Percentiles rank a stretch among this genome's conserved stretches.
Conservation (phyloP, 1,140 invertebrate genomes). For the Brachionus manjavacas region DNA sequence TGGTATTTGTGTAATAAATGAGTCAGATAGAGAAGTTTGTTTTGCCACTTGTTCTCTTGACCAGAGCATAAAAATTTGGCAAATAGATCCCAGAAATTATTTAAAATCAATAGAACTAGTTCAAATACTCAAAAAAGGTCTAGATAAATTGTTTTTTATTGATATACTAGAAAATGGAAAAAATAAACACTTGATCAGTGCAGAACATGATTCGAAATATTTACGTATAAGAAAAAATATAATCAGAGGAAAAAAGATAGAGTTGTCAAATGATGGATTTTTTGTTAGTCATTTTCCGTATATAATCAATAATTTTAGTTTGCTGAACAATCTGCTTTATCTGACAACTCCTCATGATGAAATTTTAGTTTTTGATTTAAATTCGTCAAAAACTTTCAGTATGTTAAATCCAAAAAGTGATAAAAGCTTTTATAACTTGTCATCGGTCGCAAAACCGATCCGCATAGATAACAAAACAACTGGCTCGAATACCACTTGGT, state of each 20-base stretch:
- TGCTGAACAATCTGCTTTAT: neutral
- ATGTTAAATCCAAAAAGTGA: neutral
- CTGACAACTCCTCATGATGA: neutral
- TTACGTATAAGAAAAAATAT: neutral
- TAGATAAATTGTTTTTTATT: neutral
- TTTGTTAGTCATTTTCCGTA: neutral
- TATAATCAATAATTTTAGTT: neutral
- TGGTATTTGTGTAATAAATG: neutral
- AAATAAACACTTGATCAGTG: neutral
- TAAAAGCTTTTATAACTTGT: neutral
- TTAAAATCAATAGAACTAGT: neutral
- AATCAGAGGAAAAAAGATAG: neutral
- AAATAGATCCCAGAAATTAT: neutral
- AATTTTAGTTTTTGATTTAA: slow-evolving; percentile 8
- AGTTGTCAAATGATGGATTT: neutral
- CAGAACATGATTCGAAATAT: neutral
- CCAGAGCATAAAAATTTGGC: neutral
- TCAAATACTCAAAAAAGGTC: neutral
- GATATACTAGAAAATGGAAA: neutral
- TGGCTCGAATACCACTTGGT: neutral
- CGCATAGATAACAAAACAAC: neutral
- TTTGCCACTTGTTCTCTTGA: neutral
- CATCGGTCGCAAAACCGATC: neutral
- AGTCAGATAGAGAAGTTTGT: neutral
- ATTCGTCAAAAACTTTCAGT: neutral